phyloP scores from a whole-genome alignment of 2,888 invertebrate species.

The Microctonus aethiopoides region DNA sequence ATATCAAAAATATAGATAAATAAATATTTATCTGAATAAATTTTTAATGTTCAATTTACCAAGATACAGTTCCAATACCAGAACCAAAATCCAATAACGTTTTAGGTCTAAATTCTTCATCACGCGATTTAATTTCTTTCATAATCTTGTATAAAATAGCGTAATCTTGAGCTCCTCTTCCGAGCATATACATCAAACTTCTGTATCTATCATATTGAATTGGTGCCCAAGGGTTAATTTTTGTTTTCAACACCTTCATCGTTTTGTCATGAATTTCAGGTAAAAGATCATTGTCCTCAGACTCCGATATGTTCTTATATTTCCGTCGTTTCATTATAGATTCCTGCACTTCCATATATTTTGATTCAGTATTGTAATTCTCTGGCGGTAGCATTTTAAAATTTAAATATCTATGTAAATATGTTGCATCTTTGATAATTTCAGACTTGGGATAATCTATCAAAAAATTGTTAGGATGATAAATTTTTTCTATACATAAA shows the following conservation, averaged over 20 bases:
- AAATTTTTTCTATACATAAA: not conserved
- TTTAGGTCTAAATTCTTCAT: constrained; percentile 78
- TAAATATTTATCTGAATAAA: no score
- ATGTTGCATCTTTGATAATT: constrained; percentile 69
- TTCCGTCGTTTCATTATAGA: constrained; percentile 41
- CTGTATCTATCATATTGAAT: constrained; percentile 76
- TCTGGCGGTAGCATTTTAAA: constrained; percentile 77
- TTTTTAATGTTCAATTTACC: constrained; percentile 68
- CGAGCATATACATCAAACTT: constrained; percentile 77
- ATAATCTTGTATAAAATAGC: constrained; percentile 78
- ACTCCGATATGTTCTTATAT: constrained; percentile 60
- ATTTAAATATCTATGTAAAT: constrained; percentile 72
- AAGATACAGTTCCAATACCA: constrained; percentile 86
- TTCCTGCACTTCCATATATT: constrained; percentile 60
- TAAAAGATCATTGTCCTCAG: constrained; percentile 50
- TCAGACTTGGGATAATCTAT: constrained; percentile 64
- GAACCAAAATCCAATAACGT: constrained; percentile 92
- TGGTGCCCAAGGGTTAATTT: constrained; percentile 78
- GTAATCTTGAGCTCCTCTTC: constrained; percentile 81
- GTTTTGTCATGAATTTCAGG: constrained; percentile 67
- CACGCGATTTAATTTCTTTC: constrained; percentile 76
- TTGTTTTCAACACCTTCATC: constrained; percentile 71
- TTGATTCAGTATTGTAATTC: constrained; percentile 67
- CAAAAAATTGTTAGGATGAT: constrained; percentile 22
- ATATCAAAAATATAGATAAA: no score